These are phyloP conservation scores for Mastomys coucha DNA, from an alignment of 2,113 vertebrate genomes.

Conservation along the genomic window DNA sequence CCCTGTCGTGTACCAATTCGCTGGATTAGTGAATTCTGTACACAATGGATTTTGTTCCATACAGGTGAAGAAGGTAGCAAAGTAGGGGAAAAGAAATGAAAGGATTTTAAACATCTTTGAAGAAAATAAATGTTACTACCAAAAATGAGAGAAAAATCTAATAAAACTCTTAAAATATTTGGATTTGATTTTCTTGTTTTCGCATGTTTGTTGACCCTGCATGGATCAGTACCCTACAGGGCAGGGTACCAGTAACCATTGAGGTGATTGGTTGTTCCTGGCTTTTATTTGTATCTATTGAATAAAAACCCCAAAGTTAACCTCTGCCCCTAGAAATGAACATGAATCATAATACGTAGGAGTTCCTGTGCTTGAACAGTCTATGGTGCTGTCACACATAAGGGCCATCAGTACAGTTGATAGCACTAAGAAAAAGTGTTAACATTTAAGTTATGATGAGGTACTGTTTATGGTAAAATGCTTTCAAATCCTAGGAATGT, in stretches of 20 bases:
- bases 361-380: background rate
- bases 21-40: background rate
- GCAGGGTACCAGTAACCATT: background rate
- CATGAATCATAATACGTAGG: background rate
- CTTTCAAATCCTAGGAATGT: background rate
- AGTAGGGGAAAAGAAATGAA: background rate
- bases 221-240: background rate
- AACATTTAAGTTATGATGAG: background rate
- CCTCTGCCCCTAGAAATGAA: background rate
- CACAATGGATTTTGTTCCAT: background rate
- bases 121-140: background rate
- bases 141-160: background rate
- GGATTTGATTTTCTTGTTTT: background rate
- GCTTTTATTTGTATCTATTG: background rate
- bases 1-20: background rate
- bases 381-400: background rate
- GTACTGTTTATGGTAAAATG: background rate
- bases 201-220: background rate
- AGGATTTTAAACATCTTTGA: background rate
- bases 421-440: background rate
- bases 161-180: background rate
- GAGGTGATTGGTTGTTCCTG: background rate
- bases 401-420: background rate
- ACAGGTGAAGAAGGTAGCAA: background rate
- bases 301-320: background rate